Conservation (phyloP, 2,113 vertebrate species). For the Sakesphorus luctuosus region DNA sequence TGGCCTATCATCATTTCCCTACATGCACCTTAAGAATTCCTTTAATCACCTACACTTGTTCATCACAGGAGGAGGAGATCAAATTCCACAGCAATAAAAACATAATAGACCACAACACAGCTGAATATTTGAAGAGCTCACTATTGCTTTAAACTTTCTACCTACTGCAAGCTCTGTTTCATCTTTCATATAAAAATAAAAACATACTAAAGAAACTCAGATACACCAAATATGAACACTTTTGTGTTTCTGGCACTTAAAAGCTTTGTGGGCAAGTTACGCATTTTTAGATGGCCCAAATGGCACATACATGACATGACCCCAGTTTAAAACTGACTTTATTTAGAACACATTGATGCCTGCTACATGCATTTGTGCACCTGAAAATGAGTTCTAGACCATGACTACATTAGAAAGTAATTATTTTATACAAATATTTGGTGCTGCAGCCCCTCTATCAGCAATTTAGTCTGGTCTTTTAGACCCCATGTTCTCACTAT, state of each 20-base stretch:
- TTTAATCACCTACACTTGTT: background rate
- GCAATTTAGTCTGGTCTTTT: background rate
- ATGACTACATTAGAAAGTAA: background rate
- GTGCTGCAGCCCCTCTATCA: background rate
- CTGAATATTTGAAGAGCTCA: background rate
- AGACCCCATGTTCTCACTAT: background rate
- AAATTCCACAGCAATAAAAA: conserved; percentile 12
- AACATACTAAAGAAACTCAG: background rate
- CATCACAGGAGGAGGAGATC: background rate
- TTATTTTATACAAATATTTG: background rate
- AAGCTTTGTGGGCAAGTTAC: background rate
- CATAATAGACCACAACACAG: background rate
- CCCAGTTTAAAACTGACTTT: background rate
- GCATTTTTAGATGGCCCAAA: background rate
- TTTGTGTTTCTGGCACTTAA: background rate
- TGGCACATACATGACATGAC: rapidly evolving
- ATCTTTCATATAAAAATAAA: background rate
- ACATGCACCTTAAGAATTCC: background rate
- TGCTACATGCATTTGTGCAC: background rate
- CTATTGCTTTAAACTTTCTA: background rate
- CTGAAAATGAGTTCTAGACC: background rate
- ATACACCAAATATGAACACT: background rate
- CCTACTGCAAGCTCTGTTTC: background rate
- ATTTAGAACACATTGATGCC: background rate
- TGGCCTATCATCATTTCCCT: background rate